A percentile compares a stretch with the other conserved stretches of the same genome.
These are phyloP conservation scores for Drosophila aldrichi DNA, from an alignment of 2,888 invertebrate genomes.

Conservation along the genomic window DNA sequence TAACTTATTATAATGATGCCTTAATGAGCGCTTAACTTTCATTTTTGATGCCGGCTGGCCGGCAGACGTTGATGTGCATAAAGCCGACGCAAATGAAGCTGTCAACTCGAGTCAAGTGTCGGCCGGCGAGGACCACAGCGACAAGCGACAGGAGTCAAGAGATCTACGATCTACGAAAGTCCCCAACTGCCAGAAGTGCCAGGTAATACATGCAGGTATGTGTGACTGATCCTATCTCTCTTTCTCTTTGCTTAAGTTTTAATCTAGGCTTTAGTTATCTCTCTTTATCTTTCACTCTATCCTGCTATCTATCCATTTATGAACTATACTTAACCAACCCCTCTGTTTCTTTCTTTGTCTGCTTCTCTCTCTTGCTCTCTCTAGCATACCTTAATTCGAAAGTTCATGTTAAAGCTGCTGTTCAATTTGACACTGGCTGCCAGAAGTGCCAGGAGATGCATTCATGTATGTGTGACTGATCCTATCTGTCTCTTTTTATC, in stretches of 20 bases:
- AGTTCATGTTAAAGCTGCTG: not conserved
- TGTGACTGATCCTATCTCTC: not conserved
- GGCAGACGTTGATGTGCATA: constrained; percentile 27
- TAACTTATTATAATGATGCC: constrained; percentile 70
- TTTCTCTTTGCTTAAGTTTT: too few relatives aligned
- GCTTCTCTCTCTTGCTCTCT: too few relatives aligned
- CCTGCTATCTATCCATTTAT: too few relatives aligned
- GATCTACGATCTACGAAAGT: not conserved
- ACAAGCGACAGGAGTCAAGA: too few relatives aligned
- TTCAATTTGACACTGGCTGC: not conserved
- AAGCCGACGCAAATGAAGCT: constrained; percentile 43
- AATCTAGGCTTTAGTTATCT: too few relatives aligned
- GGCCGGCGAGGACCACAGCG: not conserved
- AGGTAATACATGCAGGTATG: not conserved
- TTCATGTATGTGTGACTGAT: not conserved
- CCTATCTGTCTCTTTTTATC: too few relatives aligned
- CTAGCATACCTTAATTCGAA: too few relatives aligned
- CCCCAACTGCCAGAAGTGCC: not conserved
- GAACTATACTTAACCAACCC: too few relatives aligned
- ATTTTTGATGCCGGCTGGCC: constrained; percentile 58
- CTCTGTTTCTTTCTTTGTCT: too few relatives aligned
- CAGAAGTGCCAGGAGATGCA: not conserved
- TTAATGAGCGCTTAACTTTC: constrained; percentile 73
- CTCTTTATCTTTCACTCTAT: too few relatives aligned
- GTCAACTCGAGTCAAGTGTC: constrained; percentile 42